A percentile compares a stretch with the other conserved stretches of the same genome.
Conservation (phyloP, 2,888 invertebrate species). For the Cartodere bifasciata region DNA sequence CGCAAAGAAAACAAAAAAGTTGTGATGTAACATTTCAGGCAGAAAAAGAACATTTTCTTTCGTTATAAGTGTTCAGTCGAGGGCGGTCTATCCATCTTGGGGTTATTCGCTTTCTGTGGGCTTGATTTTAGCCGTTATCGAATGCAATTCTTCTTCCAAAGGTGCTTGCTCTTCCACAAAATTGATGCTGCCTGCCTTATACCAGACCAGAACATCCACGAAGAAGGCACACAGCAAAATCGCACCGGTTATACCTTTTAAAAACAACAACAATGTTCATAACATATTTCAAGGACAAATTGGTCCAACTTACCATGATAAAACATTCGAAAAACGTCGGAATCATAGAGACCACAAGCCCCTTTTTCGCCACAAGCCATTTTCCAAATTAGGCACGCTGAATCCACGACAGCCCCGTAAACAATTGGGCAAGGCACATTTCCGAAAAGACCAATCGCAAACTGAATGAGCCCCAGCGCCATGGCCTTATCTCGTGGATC, state of each 20-base stretch:
- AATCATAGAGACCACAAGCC: slow-evolving; percentile 81
- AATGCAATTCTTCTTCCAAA: slow-evolving; percentile 35
- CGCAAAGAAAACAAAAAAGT: no score
- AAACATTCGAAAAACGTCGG: slow-evolving; percentile 67
- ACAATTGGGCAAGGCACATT: slow-evolving; percentile 93
- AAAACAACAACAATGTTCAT: slow-evolving; percentile 3
- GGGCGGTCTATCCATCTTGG: slow-evolving; percentile 19
- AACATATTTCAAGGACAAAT: slow-evolving; percentile 2
- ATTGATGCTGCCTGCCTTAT: slow-evolving; percentile 71
- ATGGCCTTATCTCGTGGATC: slow-evolving; percentile 88
- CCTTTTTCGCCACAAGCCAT: slow-evolving; percentile 67
- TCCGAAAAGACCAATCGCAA: slow-evolving; percentile 85
- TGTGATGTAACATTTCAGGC: no score
- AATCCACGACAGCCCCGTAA: slow-evolving; percentile 86
- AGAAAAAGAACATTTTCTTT: no score
- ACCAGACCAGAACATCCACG: slow-evolving; percentile 82
- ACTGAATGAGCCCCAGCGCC: slow-evolving; percentile 88
- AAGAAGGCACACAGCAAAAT: slow-evolving; percentile 79
- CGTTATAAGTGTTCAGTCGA: no score
- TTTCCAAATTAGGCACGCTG: slow-evolving; percentile 81
- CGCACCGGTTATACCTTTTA: slow-evolving; percentile 76
- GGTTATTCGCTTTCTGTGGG: slow-evolving; percentile 24
- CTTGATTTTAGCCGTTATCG: slow-evolving; percentile 32
- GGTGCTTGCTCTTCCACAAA: slow-evolving; percentile 47
- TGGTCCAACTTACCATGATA: slow-evolving; percentile 56